phyloP scores from a whole-genome alignment of 2,113 vertebrate genomes.

The Callionymus lyra region DNA sequence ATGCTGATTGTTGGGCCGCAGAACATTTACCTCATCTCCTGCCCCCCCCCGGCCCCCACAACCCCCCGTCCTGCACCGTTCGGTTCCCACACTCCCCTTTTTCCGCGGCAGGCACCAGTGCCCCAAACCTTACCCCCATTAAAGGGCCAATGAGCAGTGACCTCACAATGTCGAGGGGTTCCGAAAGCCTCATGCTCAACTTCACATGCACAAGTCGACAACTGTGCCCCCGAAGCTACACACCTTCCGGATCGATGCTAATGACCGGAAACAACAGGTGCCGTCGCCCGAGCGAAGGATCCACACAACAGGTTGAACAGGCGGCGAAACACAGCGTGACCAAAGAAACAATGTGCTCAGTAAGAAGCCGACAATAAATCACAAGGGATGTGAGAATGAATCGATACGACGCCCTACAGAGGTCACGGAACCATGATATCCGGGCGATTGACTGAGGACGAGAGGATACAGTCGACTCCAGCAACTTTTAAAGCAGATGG shows the following conservation, averaged over 20 bases:
- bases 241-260: conserved; percentile 5
- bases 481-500: no score
- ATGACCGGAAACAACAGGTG: conserved; percentile 5
- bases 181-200: conserved; percentile 17
- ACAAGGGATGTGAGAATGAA: no score
- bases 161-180: conserved; percentile 25
- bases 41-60: no score
- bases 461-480: no score
- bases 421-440: no score
- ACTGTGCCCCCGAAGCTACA: conserved; percentile 2
- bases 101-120: conserved; percentile 37
- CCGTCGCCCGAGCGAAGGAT: no score
- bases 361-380: no score
- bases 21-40: conserved; percentile 51
- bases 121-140: conserved; percentile 36
- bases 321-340: no score
- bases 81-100: conserved; percentile 58
- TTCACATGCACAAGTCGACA: conserved; percentile 17
- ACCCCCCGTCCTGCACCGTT: conserved; percentile 35
- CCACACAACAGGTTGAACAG: no score
- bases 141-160: conserved; percentile 45
- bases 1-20: conserved; percentile 53
- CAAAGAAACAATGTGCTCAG: no score
- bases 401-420: no score
- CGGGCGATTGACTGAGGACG: no score